Percentiles rank a stretch among this genome's conserved stretches.
Conservation (phyloP, 2,797 vertebrate genomes). For the Enteromius fasciolatus region DNA sequence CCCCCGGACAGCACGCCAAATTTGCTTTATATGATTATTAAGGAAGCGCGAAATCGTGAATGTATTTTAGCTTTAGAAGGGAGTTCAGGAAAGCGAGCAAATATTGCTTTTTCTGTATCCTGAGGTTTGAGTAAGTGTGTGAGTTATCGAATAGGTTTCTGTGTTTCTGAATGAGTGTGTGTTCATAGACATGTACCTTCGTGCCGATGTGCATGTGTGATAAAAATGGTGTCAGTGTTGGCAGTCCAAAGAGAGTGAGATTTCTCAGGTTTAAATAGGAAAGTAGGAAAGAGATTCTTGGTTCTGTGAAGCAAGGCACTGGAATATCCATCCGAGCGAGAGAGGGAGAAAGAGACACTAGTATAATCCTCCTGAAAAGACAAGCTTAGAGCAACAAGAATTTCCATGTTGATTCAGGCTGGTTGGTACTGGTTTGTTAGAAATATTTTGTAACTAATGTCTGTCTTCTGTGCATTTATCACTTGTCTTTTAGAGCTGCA, state of each 20-base stretch:
- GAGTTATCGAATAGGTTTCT: not conserved
- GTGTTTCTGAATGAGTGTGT: constrained; percentile 32
- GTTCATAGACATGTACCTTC: constrained; percentile 1
- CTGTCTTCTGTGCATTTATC: not conserved
- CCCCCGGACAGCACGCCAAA: too few relatives aligned
- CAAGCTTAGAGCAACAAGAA: not conserved
- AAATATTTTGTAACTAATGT: not conserved
- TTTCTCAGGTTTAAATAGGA: constrained; percentile 28
- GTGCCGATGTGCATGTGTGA: constrained; percentile 37
- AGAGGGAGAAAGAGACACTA: constrained; percentile 11
- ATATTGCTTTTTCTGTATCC: not conserved
- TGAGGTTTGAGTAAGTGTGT: not conserved
- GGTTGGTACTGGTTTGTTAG: constrained; percentile 2
- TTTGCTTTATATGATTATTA: too few relatives aligned
- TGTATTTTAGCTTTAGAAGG: constrained; percentile 18
- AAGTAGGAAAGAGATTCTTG: not conserved
- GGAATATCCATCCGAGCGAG: not conserved
- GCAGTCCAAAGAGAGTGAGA: constrained; percentile 5
- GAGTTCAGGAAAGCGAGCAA: not conserved
- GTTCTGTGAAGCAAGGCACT: not conserved
- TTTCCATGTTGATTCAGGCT: not conserved
- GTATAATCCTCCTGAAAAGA: not conserved
- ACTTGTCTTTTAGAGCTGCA: not conserved
- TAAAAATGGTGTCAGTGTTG: constrained; percentile 26
- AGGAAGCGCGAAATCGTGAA: too few relatives aligned